These are phyloP conservation scores for Cossypha caffra DNA, from an alignment of 2,797 vertebrate genomes.

Conservation along the genomic window DNA sequence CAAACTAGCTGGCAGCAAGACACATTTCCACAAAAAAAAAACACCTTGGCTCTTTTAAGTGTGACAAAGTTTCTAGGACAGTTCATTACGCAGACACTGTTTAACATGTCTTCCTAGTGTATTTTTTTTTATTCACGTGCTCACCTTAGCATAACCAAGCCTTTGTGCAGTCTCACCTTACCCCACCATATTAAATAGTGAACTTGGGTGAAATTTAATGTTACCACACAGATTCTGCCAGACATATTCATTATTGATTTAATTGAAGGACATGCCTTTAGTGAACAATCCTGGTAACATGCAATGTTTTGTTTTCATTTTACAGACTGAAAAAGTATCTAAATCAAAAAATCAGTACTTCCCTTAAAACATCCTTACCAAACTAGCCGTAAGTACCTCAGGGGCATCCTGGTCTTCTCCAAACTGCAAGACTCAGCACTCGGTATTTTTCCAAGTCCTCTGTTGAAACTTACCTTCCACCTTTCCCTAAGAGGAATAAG, in stretches of 20 bases:
- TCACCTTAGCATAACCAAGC: background rate
- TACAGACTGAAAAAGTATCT: background rate
- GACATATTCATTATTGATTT: background rate
- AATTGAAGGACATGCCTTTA: background rate
- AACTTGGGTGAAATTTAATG: background rate
- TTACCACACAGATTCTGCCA: background rate
- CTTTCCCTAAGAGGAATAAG: background rate
- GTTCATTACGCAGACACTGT: background rate
- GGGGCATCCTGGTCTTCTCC: background rate
- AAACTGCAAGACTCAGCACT: background rate
- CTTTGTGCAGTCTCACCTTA: background rate
- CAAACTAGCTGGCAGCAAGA: background rate
- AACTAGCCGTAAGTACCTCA: background rate
- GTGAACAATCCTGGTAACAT: background rate
- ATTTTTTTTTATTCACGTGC: background rate
- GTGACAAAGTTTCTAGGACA: background rate
- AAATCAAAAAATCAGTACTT: background rate
- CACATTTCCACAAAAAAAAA: background rate
- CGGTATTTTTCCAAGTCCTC: background rate
- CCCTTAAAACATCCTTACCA: rapidly evolving
- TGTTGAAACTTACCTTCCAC: background rate
- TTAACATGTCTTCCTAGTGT: background rate
- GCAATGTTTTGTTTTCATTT: background rate
- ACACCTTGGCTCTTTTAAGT: rapidly evolving
- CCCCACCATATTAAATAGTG: background rate